Percentiles rank a stretch among this genome's conserved stretches.
Conservation (phyloP, 2,113 vertebrate genomes). For the Antechinus flavipes region DNA sequence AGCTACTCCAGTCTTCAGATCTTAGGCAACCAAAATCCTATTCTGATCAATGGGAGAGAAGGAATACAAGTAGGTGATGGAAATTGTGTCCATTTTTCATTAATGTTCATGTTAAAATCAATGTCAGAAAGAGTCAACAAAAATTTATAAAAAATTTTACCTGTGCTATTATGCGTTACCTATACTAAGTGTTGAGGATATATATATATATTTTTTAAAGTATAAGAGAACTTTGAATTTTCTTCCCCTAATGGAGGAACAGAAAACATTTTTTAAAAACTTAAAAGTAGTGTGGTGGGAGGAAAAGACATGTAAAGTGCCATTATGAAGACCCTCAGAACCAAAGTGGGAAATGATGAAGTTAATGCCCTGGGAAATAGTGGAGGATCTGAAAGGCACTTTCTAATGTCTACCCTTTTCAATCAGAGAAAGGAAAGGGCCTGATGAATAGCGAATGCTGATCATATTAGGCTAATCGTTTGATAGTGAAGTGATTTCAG, state of each 20-base stretch:
- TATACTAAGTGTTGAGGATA: background rate
- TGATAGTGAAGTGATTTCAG: background rate
- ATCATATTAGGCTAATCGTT: background rate
- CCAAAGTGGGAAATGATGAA: background rate
- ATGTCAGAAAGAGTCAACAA: background rate
- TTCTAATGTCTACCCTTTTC: background rate
- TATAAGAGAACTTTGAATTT: background rate
- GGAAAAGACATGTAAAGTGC: background rate
- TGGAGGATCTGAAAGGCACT: background rate
- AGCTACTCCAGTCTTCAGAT: background rate
- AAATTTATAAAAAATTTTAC: background rate
- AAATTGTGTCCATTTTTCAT: background rate
- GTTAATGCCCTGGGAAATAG: background rate
- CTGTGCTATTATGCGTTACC: background rate
- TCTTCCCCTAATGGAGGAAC: background rate
- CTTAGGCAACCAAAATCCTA: background rate
- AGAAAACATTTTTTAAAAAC: background rate
- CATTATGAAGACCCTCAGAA: background rate
- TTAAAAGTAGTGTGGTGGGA: background rate
- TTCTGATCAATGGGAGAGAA: background rate
- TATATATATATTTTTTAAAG: background rate
- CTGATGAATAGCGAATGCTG: rapidly evolving
- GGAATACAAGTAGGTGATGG: background rate
- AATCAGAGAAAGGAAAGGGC: background rate
- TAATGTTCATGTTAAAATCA: background rate